These are phyloP conservation scores for Cephus nigrinus DNA, from an alignment of 2,888 invertebrate genomes.

Conservation along the genomic window DNA sequence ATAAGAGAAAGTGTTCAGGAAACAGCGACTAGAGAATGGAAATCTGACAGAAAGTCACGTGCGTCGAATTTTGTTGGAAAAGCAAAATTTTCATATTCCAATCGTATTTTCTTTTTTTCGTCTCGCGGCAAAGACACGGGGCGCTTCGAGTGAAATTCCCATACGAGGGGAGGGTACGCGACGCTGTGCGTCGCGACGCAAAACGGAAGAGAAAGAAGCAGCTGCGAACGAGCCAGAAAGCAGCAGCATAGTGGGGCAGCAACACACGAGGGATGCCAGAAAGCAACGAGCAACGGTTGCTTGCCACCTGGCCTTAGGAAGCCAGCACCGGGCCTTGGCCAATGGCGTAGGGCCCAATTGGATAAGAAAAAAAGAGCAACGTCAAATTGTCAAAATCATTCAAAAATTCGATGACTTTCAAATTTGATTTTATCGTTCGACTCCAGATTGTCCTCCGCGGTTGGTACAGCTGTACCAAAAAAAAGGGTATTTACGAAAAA, in stretches of 20 bases:
- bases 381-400: neutral
- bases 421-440: neutral
- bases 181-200: neutral
- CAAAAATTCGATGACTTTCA: neutral
- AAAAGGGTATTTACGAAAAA: too few species aligned
- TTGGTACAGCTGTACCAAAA: too few species aligned
- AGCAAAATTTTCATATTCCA: too few species aligned
- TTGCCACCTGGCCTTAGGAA: conserved; percentile 60
- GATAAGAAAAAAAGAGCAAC: conserved; percentile 17
- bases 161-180: neutral
- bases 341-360: conserved; percentile 46
- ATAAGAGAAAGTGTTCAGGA: too few species aligned
- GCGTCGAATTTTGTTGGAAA: too few species aligned
- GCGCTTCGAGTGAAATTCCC: neutral
- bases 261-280: conserved; percentile 47
- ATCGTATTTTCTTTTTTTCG: too few species aligned
- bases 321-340: conserved; percentile 49
- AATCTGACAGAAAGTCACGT: too few species aligned
- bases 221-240: neutral
- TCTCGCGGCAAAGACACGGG: neutral
- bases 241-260: neutral
- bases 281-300: conserved; percentile 55
- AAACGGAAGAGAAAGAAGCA: neutral
- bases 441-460: neutral
- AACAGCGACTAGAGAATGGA: too few species aligned